Base-by-base conservation (phyloP, 2,888 invertebrate species). In the Chaitophorus viminalis region DNA sequence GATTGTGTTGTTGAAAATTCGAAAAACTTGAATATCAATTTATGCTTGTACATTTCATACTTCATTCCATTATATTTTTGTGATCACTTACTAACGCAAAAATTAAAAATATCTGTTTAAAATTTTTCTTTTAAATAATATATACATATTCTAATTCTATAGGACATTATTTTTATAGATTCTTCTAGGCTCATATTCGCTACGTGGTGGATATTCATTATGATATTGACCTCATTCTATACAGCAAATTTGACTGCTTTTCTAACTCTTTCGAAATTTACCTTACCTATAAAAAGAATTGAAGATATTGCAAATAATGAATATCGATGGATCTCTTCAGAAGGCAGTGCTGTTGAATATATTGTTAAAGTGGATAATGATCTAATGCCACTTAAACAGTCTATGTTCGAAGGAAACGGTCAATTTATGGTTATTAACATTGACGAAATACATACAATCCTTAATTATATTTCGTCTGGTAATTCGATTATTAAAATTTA, bases 171-270 rank as follows among this genome's bases (percentile, higher is more conserved):
- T 89, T 90, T 92, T 93, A 21, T 91, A 97, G 97, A 96, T 92
- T 95, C 96, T 33, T 95, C 96, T 0, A 93, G 97, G 83, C 92
- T 97, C 68, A 92, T 97, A 17, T 97, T 97, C 91, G 96, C 96
- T 18, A 96, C 96, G 0, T 97, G 97, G 97, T 97, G 97, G 97
- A 93, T 97, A 89, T 97, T 96, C 91, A 96, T 97, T 90, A 95
- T 96, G 68, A 94, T 97, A 82, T 92, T 97, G 78, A 96, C 97
- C 0, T 95, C 97, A 21, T 97, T 97, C 92, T 97, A 97, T 92
- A 97, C 97, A 4, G 97, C 97, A 17, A 97, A 97, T 92, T 92
- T 97, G 90, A 97, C 97, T 0, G 97, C 97, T 25, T 97, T 97
- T 91, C 93, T 97, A 82, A 97, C 97, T 0, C 92, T 96, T 31